Evolutionary conservation across 2,888 invertebrate species (phyloP).

Genomic region (Hypomecis punctinalis): DNA sequence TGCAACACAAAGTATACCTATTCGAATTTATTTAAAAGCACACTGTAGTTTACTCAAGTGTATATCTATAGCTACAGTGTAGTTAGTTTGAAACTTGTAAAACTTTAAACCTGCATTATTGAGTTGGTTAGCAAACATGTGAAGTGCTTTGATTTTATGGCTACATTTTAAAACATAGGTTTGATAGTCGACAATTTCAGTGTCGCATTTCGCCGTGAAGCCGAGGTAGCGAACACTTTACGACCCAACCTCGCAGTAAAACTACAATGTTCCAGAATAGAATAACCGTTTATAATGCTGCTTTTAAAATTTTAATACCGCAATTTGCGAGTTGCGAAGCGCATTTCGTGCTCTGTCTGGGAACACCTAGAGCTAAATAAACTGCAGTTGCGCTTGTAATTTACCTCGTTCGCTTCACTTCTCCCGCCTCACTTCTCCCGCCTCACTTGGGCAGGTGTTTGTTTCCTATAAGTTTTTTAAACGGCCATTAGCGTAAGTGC

Average conservation of each 20-base stretch:
- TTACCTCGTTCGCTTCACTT: constrained; percentile 20
- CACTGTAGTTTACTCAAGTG: neutral
- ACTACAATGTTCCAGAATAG: constrained; percentile 64
- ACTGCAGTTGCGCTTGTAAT: constrained; percentile 42
- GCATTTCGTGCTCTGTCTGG: constrained; percentile 44
- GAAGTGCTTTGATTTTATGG: constrained; percentile 18
- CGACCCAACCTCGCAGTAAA: constrained; percentile 58
- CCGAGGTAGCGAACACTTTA: constrained; percentile 57
- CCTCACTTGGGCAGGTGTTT: constrained; percentile 49
- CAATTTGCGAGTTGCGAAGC: constrained; percentile 64
- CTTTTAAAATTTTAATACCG: constrained; percentile 72
- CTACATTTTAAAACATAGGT: constrained; percentile 24
- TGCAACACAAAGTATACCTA: too few species aligned
- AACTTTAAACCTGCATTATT: constrained; percentile 7
- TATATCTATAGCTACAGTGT: neutral
- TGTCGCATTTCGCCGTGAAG: constrained; percentile 49
- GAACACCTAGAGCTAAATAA: constrained; percentile 9
- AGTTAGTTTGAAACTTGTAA: neutral
- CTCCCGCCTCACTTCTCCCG: constrained; percentile 46
- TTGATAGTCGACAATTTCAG: constrained; percentile 31
- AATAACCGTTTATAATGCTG: constrained; percentile 64
- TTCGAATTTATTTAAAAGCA: too few species aligned
- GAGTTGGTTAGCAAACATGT: constrained; percentile 14
- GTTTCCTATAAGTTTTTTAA: constrained; percentile 53
- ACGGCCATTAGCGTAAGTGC: constrained; percentile 57